Percentiles rank a stretch among this genome's conserved stretches.
Conservation (phyloP, 2,113 vertebrate genomes). For the Lophotis ruficrista region DNA sequence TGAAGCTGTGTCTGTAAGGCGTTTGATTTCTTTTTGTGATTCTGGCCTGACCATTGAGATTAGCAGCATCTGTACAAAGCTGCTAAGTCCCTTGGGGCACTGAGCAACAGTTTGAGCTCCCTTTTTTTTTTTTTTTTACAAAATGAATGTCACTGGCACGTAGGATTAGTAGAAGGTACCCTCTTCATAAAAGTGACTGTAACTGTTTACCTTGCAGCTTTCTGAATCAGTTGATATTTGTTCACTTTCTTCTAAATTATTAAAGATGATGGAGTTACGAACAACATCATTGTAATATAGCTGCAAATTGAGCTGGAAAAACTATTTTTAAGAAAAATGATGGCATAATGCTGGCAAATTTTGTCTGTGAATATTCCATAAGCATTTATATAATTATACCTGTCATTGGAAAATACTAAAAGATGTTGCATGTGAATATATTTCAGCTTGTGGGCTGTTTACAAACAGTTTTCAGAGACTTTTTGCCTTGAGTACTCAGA, state of each 20-base stretch:
- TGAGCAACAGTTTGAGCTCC: background rate
- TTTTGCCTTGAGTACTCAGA: background rate
- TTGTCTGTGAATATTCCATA: background rate
- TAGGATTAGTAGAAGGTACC: background rate
- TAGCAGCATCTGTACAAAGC: conserved; percentile 10
- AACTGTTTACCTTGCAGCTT: background rate
- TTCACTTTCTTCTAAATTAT: background rate
- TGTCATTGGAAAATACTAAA: background rate
- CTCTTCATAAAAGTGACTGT: background rate
- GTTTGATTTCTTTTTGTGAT: conserved; percentile 42
- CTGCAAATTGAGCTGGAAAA: background rate
- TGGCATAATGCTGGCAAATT: background rate
- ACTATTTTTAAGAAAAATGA: background rate
- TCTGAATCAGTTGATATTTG: background rate
- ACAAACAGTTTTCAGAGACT: background rate
- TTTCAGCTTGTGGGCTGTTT: background rate
- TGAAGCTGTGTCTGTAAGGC: background rate
- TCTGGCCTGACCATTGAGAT: background rate
- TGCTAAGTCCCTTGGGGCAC: conserved; percentile 12
- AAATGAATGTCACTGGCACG: background rate
- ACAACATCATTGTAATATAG: background rate
- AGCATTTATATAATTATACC: background rate
- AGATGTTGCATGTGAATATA: background rate
- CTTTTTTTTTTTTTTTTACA: background rate
- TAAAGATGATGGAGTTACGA: background rate